phyloP scores from a whole-genome alignment of 2,113 vertebrate genomes.

The Grus americana region DNA sequence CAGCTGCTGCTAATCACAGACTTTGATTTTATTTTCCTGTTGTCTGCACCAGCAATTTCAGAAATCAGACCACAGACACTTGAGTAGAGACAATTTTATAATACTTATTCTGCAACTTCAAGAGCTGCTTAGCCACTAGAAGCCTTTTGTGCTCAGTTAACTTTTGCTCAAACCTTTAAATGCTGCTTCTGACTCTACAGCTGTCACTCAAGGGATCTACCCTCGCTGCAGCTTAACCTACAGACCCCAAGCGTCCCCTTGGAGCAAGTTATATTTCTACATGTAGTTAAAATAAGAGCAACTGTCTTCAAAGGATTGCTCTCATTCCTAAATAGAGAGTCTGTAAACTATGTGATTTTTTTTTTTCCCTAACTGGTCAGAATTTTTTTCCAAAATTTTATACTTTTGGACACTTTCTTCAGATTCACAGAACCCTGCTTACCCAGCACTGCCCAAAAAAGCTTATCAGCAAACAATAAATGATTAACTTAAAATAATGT shows the following conservation, averaged over 20 bases:
- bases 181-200: neutral
- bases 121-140: neutral
- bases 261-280: neutral
- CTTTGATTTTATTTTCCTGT: neutral
- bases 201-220: neutral
- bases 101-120: neutral
- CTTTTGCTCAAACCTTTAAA: neutral
- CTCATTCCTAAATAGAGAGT: neutral
- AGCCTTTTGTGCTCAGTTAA: neutral
- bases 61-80: neutral
- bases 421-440: neutral
- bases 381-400: neutral
- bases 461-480: neutral
- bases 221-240: neutral
- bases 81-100: neutral
- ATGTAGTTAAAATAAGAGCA: neutral
- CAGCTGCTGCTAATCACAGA: neutral
- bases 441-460: neutral
- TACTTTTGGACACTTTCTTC: neutral
- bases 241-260: neutral
- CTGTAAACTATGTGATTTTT: neutral
- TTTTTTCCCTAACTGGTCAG: neutral
- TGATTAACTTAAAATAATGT: neutral
- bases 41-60: neutral
- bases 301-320: neutral